Base-by-base conservation (phyloP, 2,888 invertebrate genomes). In the Zaprionus bogoriensis region DNA sequence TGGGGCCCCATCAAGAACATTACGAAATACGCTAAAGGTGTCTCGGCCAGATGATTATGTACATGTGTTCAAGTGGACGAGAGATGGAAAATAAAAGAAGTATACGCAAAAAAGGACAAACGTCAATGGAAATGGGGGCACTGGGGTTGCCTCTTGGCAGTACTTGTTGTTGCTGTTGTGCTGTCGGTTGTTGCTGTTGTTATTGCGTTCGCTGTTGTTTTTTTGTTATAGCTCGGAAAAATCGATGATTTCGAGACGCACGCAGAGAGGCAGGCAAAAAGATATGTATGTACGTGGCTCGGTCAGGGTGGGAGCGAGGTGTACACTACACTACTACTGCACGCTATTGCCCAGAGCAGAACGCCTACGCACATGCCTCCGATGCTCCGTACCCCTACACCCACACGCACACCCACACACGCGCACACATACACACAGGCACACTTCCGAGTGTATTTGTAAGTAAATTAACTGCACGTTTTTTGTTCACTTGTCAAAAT, bases 201-300 rank as follows among this genome's bases (percentile, higher is more conserved):
- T 36, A 36, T 46, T 58, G 12, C 45, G 19, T n/a, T 0, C 5
- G 30, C 12, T 30, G n/a, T 7, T 36, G 14, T 36, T 7, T 17
- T 60, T 59, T 69, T 76, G 62, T 63, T 74, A 46, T 62, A 62
- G 50, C 54, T 55, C 39, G 69, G 72, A 79, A 80, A 80, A 80
- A 80, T 80, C 80, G 80, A 80, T 80, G 86, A 59, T 59, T 82
- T 42, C 30, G 73, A 82, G 79, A 70, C 79, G 61, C 61, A 68
- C 69, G 59, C 62, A 59, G 55, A 59, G 72, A 48, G 54, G 38
- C 50, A 36, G 57, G 51, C 63, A 36, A 36, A 51, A 48, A 66
- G 50, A 28, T 27, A 38, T 55, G 36, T 38, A 30, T 57, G 22
- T 44, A 30, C 27, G 28, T 32, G 20, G 6, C n/a, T 17, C 7